Conservation (phyloP, 2,797 vertebrate species). For the Selene dorsalis region DNA sequence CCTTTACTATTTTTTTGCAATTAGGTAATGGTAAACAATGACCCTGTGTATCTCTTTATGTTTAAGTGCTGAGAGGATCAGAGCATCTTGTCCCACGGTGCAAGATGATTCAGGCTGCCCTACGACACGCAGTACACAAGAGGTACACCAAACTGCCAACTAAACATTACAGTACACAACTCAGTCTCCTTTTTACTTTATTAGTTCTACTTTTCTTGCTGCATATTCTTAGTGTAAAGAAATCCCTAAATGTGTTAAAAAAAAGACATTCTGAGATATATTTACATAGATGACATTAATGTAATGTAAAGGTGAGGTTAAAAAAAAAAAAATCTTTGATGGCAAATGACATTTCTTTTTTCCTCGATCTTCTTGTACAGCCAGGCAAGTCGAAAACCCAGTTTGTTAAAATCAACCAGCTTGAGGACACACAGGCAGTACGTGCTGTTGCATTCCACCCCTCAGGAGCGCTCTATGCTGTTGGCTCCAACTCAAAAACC, state of each 20-base stretch:
- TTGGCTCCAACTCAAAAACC: conserved; percentile 98
- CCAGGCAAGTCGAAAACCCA: conserved; percentile 89
- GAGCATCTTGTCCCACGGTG: conserved; percentile 56
- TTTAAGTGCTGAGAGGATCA: conserved; percentile 64
- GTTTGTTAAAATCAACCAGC: conserved; percentile 90
- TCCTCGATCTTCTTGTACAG: conserved; percentile 66
- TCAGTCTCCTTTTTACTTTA: not conserved
- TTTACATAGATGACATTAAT: not conserved
- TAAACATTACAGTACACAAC: not conserved
- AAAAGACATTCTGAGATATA: not conserved
- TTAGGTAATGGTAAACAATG: not conserved
- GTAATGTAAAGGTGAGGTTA: not conserved
- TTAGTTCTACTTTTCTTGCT: not conserved
- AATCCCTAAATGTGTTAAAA: not conserved
- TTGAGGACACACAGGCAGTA: conserved; percentile 97
- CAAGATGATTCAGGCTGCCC: conserved; percentile 81
- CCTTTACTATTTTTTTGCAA: not conserved
- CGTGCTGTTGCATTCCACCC: conserved; percentile 98
- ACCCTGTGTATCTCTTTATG: not conserved
- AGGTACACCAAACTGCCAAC: conserved; percentile 76
- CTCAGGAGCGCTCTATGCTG: conserved; percentile 91
- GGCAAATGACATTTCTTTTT: not conserved
- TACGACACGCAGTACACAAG: conserved; percentile 79
- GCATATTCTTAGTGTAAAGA: not conserved
- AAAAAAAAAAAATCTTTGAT: not conserved